phyloP scores from a whole-genome alignment of 2,113 vertebrate species.

The Xenopus laevis region DNA sequence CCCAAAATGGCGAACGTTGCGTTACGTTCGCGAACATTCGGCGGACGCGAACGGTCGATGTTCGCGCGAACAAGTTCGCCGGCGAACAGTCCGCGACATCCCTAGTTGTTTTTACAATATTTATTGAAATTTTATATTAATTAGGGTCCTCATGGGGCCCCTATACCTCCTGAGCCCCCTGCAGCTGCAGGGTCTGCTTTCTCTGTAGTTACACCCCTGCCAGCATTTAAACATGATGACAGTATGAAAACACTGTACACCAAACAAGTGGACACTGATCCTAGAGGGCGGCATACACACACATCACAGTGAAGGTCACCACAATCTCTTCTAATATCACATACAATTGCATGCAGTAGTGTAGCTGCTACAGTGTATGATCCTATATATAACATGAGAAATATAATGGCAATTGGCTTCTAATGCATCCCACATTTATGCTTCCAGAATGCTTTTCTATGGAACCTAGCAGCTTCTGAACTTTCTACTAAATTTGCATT shows the following conservation, averaged over 20 bases:
- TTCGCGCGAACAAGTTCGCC: too few species aligned
- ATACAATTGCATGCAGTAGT: conserved; percentile 7
- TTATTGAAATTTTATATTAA: too few species aligned
- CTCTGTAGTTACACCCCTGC: too few species aligned
- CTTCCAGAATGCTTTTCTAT: not conserved
- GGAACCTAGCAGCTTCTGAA: conserved; percentile 8
- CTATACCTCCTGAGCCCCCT: too few species aligned
- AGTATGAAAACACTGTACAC: conserved; percentile 57
- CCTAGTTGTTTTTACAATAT: too few species aligned
- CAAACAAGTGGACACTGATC: conserved; percentile 59
- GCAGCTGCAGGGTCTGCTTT: too few species aligned
- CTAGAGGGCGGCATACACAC: conserved; percentile 58
- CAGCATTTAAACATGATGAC: conserved; percentile 73
- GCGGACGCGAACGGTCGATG: too few species aligned
- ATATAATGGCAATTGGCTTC: conserved; percentile 1
- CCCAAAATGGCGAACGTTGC: too few species aligned
- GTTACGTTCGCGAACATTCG: too few species aligned
- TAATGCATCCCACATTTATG: conserved; percentile 2
- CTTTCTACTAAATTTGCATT: not conserved
- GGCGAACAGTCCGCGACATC: too few species aligned
- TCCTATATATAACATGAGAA: not conserved
- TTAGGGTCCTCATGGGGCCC: too few species aligned
- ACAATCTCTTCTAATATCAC: conserved; percentile 28
- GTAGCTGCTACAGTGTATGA: conserved; percentile 1
- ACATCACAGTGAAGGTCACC: too few species aligned